These are phyloP conservation scores for Apotomis betuletana DNA, from an alignment of 2,888 invertebrate genomes.

Conservation along the genomic window DNA sequence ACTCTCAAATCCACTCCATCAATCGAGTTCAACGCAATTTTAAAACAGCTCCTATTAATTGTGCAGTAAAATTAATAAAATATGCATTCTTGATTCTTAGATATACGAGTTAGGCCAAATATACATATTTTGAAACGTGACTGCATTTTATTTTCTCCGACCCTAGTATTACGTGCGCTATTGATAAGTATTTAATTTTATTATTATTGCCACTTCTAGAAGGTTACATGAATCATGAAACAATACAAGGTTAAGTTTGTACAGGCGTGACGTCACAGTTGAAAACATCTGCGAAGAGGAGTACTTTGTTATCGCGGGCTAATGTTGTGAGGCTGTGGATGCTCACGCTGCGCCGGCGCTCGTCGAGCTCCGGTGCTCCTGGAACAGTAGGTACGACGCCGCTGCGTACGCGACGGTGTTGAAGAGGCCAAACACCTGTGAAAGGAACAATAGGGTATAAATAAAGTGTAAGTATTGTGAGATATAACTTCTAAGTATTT, in stretches of 20 bases:
- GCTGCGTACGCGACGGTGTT: constrained; percentile 91
- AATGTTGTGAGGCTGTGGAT: constrained; percentile 31
- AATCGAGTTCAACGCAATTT: not conserved
- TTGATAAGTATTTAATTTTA: constrained; percentile 13
- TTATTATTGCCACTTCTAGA: constrained; percentile 17
- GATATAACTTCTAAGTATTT: no score
- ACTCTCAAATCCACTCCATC: constrained; percentile 9
- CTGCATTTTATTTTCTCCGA: constrained; percentile 19
- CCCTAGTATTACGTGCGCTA: constrained; percentile 10
- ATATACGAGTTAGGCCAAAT: no score
- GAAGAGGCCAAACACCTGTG: constrained; percentile 91
- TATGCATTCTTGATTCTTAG: no score
- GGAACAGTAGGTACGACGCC: constrained; percentile 89
- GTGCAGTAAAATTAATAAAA: not conserved
- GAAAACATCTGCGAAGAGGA: constrained; percentile 19
- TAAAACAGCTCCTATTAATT: constrained; percentile 3
- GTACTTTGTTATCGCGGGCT: constrained; percentile 16
- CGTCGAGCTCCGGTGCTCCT: constrained; percentile 86
- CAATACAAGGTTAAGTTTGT: constrained; percentile 29
- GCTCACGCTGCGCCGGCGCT: constrained; percentile 50
- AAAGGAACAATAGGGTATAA: constrained; percentile 53
- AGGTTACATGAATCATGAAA: constrained; percentile 34
- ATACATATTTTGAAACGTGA: no score
- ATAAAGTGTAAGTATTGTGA: no score
- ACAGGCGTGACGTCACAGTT: constrained; percentile 26